A percentile compares a stretch with the other conserved stretches of the same genome.
phyloP scores from a whole-genome alignment of 2,797 vertebrate species.

The Darevskia nairensis region DNA sequence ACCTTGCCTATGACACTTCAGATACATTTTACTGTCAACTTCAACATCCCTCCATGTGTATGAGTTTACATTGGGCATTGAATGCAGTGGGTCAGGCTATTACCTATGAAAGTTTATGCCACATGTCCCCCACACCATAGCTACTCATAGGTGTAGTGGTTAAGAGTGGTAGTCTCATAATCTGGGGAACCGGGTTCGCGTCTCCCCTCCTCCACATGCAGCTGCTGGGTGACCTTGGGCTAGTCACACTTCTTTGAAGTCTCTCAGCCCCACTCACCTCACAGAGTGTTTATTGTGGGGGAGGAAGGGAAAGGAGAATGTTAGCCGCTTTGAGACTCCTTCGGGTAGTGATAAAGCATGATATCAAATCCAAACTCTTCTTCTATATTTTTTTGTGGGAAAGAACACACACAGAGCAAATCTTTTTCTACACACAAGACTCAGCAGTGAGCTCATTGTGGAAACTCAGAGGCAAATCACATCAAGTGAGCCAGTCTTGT shows the following conservation, averaged over 20 bases:
- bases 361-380: neutral
- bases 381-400: conserved; percentile 1
- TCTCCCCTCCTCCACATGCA: too few relatives aligned
- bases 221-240: too few relatives aligned
- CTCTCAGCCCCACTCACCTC: too few relatives aligned
- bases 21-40: neutral
- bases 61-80: neutral
- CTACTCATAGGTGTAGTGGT: neutral
- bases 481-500: conserved; percentile 9
- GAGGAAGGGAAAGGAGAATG: too few relatives aligned
- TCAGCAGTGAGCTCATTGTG: neutral
- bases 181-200: too few relatives aligned
- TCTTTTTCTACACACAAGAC: conserved; percentile 31
- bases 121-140: neutral
- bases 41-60: neutral
- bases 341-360: too few relatives aligned
- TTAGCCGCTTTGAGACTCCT: too few relatives aligned
- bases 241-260: too few relatives aligned
- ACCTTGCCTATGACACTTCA: neutral
- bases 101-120: neutral
- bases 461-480: conserved; percentile 20
- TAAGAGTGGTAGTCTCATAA: too few relatives aligned
- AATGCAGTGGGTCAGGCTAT: neutral
- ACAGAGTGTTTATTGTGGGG: too few relatives aligned
- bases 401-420: neutral